These are phyloP conservation scores for Cryptoblepharus egeriae DNA, from an alignment of 2,797 vertebrate genomes.

Conservation along the genomic window DNA sequence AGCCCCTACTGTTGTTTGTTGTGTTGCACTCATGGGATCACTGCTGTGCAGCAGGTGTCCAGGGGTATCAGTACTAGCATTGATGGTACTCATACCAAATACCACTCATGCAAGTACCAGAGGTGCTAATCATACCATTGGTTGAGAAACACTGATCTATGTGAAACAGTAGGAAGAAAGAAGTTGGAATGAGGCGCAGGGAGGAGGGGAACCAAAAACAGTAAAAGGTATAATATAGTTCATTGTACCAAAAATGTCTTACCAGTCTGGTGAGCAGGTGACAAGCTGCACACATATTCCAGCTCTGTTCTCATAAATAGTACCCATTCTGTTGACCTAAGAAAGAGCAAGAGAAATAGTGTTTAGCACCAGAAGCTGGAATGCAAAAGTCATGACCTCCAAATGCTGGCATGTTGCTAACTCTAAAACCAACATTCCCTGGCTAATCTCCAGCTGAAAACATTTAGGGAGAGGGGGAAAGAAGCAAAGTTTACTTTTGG, in stretches of 20 bases:
- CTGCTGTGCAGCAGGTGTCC: too few relatives aligned
- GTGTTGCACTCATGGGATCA: too few relatives aligned
- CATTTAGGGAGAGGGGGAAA: not conserved
- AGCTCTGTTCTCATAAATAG: constrained; percentile 81
- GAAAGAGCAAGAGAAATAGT: constrained; percentile 57
- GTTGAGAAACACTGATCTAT: not conserved
- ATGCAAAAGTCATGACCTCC: not conserved
- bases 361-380: constrained; percentile 5
- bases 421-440: too few relatives aligned
- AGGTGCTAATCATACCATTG: too few relatives aligned
- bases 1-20: too few relatives aligned
- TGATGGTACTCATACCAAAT: too few relatives aligned
- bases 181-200: not conserved
- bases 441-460: not conserved
- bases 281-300: constrained; percentile 83
- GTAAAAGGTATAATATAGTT: not conserved
- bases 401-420: not conserved
- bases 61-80: too few relatives aligned
- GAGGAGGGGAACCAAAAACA: constrained; percentile 13
- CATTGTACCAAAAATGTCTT: constrained; percentile 36
- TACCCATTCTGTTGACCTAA: constrained; percentile 82
- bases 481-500: not conserved
- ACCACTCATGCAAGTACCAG: too few relatives aligned
- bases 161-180: not conserved
- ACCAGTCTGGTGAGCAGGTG: constrained; percentile 92